These are phyloP conservation scores for Lerema accius DNA, from an alignment of 1,140 invertebrate genomes.

Conservation along the genomic window DNA sequence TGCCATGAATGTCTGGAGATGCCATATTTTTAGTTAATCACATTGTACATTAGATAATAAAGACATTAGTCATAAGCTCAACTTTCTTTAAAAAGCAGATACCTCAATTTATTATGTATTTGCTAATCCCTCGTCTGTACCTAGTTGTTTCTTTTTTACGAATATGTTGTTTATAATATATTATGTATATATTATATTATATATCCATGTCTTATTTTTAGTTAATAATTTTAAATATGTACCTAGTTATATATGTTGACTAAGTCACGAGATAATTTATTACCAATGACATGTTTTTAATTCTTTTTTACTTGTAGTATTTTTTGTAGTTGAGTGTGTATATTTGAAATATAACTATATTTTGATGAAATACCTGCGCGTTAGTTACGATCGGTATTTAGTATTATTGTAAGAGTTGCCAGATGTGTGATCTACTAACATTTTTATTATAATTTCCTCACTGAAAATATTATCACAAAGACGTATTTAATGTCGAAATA, in stretches of 20 bases:
- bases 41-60: slow-evolving; percentile 47
- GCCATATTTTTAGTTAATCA: slow-evolving; percentile 68
- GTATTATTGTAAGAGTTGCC: slow-evolving; percentile 53
- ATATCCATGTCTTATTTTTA: too few relatives aligned
- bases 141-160: slow-evolving; percentile 42
- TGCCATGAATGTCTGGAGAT: slow-evolving; percentile 73
- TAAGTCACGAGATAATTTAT: slow-evolving; percentile 82
- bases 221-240: slow-evolving; percentile 51
- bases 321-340: slow-evolving; percentile 67
- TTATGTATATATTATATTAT: too few relatives aligned
- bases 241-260: slow-evolving; percentile 70
- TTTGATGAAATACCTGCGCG: slow-evolving; percentile 57
- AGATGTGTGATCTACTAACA: slow-evolving; percentile 73
- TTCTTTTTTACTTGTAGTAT: slow-evolving; percentile 59
- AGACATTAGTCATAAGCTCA: slow-evolving; percentile 48
- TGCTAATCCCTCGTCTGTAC: slow-evolving; percentile 52
- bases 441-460: slow-evolving; percentile 43
- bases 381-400: slow-evolving; percentile 48
- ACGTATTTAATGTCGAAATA: background rate
- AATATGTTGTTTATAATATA: slow-evolving; percentile 51
- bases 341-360: slow-evolving; percentile 61
- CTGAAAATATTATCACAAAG: background rate
- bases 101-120: slow-evolving; percentile 45
- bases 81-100: slow-evolving; percentile 43
- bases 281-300: slow-evolving; percentile 80